Evolutionary conservation across 2,797 vertebrate species (phyloP), one percentile per base, ranked within the genome.

Genomic region (Tympanoctomys barrerae): DNA sequence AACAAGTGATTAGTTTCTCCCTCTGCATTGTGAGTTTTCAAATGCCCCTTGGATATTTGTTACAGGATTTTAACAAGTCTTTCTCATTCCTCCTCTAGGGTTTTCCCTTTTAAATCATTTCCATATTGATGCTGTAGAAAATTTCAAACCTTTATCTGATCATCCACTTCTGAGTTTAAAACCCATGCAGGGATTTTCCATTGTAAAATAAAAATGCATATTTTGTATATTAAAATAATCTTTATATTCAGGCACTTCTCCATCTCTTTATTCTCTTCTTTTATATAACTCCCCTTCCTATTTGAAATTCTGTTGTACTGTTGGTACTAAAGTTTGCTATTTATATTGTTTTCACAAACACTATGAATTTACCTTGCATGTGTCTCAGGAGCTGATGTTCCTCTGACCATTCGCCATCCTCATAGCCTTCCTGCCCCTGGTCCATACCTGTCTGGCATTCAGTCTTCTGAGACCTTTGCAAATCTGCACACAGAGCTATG

Each of bases 391-490:
- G 18, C 52, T 49, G 49, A 33, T 1, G 39, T 52, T 28, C n/a
- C 52, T 31, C 0, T 36, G 12, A 7, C 18, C 21, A 24, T 39
- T 52, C 11, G 5, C 13, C 31, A 7, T 62, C 7, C 33, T 22
- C 13, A 1, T 1, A 4, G 7, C 21, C 7, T 0, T 0, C 39
- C 18, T 13, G 14, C 4, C 18, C 31, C 6, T n/a, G 11, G 22
- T 26, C 33, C 12, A 14, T 2, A 24, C n/a, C n/a, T 21, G 3
- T 21, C 13, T 36, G 16, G n/a, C 0, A 11, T 14, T 81, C 6
- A 4, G 22, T 52, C 19, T 59, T 73, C 24, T 21, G 39, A 46
- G 49, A 12, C 3, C 28, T 54, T 54, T 3, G n/a, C 18, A 10
- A 8, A 24, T 46, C 39, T 71, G 68, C 46, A 33, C 12, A 5